Evolutionary conservation across 2,797 vertebrate genomes (phyloP).

Genomic region (Heliangelus exortis): DNA sequence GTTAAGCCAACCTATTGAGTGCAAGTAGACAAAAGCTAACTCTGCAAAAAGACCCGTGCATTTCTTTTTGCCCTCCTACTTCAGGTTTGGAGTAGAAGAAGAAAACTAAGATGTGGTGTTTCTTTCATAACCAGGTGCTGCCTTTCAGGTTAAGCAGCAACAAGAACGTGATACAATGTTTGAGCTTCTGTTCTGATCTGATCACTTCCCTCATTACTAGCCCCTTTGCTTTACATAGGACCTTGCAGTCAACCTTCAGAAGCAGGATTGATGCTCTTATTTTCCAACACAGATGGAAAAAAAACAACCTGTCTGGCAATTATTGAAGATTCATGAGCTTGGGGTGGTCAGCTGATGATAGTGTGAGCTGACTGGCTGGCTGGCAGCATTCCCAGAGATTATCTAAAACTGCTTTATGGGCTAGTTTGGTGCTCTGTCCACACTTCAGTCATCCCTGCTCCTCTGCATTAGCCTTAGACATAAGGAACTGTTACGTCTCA

Average conservation of each 20-base stretch:
- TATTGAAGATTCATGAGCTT: not conserved
- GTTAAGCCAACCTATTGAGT: not conserved
- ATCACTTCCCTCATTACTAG: not conserved
- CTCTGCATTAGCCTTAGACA: not conserved
- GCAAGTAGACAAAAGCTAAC: not conserved
- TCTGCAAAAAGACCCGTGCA: not conserved
- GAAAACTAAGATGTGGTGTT: not conserved
- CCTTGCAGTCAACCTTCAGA: not conserved
- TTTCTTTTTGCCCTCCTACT: not conserved
- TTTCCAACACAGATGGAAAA: not conserved
- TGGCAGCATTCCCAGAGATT: not conserved
- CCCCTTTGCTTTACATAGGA: not conserved
- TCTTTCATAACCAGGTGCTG: not conserved
- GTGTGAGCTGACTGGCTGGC: not conserved
- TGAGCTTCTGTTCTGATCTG: not conserved
- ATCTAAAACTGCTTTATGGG: not conserved
- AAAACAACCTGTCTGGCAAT: not conserved
- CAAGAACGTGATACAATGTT: not conserved
- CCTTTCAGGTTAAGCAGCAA: not conserved
- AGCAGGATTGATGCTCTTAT: not conserved
- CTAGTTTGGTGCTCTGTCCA: not conserved
- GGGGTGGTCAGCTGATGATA: not conserved
- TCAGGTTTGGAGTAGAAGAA: not conserved
- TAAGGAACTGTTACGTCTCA: not conserved
- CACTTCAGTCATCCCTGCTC: not conserved